Evolutionary conservation across 1,140 invertebrate genomes (phyloP), one percentile per base, ranked within the genome.

Genomic region (Bilobella aurantiaca): DNA sequence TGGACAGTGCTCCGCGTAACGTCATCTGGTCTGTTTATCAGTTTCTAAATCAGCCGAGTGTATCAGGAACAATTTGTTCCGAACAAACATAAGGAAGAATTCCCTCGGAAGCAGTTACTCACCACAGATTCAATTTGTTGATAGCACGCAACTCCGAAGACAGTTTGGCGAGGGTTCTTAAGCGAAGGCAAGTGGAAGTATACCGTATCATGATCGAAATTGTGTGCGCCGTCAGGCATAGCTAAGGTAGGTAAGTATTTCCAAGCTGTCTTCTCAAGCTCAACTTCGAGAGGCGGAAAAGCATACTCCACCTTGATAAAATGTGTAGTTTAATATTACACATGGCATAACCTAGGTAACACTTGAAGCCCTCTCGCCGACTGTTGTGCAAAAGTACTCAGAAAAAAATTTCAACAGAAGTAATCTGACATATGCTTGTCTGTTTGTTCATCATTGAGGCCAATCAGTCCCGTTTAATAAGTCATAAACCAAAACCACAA

Each of bases 111-210:
- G 21, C 8, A 28, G 27, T 14, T 23, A 31, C 69, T 76, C 81
- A 95, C 91, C 80, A 95, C 91, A 18, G 95, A 86, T 73, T 93
- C 89, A 74, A 99, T 98, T 81, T 99, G 96, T 69, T 93, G 82
- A 78, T 96, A 99, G 80, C 96, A 99, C 23, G 96, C 97, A 65
- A 99, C 89, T 8, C 94, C 94, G 83, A 89, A 99, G 12, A 98
- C 85, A 46, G 94, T 96, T 72, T 86, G 82, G 62, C 86, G 85
- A 25, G 88, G 85, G 75, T 93, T 85, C 21, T 83, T 86, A 27
- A 93, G 79, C 73, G 91, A 91, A 31, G 95, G 95, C 63, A 99
- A 79, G 79, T 96, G 91, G 78, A 99, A 99, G 80, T 90, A 98
- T 62, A 97, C 90, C 0, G 93, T 95, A 76, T 99, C 96, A 77